These are phyloP conservation scores for Synaphobranchus kaupii DNA, from an alignment of 2,797 vertebrate species.

Conservation along the genomic window DNA sequence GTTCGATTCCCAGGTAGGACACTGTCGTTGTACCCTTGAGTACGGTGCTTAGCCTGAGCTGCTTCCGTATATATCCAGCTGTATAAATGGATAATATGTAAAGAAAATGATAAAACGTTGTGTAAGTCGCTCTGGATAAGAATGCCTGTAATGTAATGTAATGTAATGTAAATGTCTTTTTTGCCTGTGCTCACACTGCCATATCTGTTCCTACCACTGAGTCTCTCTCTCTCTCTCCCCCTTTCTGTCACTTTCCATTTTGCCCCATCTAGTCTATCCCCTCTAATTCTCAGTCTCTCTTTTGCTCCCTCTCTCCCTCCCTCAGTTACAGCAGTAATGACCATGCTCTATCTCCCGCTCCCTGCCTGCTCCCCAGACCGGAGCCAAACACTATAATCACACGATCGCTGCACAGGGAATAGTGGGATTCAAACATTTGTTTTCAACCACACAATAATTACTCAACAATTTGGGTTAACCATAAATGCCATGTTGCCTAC, in stretches of 20 bases:
- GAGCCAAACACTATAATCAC: constrained; percentile 88
- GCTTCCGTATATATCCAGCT: too few relatives aligned
- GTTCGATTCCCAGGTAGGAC: too few relatives aligned
- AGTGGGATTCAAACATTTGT: constrained; percentile 86
- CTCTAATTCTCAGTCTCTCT: constrained; percentile 35
- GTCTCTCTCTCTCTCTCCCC: neutral
- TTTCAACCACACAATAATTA: constrained; percentile 94
- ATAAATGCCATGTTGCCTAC: constrained; percentile 78
- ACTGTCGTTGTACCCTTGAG: too few relatives aligned
- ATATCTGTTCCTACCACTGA: neutral
- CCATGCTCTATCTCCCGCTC: constrained; percentile 20
- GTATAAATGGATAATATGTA: too few relatives aligned
- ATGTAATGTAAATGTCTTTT: too few relatives aligned
- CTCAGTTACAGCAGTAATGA: constrained; percentile 40
- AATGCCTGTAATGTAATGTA: too few relatives aligned
- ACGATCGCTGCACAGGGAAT: constrained; percentile 89
- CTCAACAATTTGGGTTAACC: constrained; percentile 94
- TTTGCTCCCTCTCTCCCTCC: constrained; percentile 29
- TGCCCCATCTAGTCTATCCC: neutral
- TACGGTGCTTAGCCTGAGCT: too few relatives aligned
- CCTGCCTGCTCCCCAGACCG: constrained; percentile 62
- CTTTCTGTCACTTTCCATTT: neutral
- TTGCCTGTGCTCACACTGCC: neutral
- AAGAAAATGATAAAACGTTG: too few relatives aligned
- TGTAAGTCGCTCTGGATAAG: too few relatives aligned